A percentile compares a stretch with the other conserved stretches of the same genome.
Evolutionary conservation across 2,797 vertebrate species (phyloP).

Genomic region (Phoxinus dragarum): DNA sequence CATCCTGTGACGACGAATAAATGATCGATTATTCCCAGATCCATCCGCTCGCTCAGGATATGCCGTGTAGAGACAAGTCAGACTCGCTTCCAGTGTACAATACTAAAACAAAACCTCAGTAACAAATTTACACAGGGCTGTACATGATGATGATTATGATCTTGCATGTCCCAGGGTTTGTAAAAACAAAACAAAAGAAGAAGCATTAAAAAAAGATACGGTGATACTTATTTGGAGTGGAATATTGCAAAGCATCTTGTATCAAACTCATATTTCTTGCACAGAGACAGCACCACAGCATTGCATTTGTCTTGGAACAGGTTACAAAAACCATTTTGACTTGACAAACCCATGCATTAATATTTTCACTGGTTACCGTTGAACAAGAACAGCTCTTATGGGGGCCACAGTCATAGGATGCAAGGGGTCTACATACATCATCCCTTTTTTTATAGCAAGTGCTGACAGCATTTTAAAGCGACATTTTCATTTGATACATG

Average conservation of each 20-base stretch:
- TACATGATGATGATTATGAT: slow-evolving; percentile 69
- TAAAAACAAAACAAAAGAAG: slow-evolving; percentile 36
- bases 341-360: slow-evolving; percentile 80
- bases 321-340: slow-evolving; percentile 73
- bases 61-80: slow-evolving; percentile 71
- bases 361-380: slow-evolving; percentile 71
- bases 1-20: slow-evolving; percentile 47
- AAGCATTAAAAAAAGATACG: slow-evolving; percentile 60
- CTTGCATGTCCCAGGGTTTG: slow-evolving; percentile 33
- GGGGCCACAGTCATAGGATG: slow-evolving; percentile 70
- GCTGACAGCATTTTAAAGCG: slow-evolving; percentile 54
- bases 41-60: slow-evolving; percentile 62
- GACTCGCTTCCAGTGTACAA: slow-evolving; percentile 84
- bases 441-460: slow-evolving; percentile 68
- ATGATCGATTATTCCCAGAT: slow-evolving; percentile 3
- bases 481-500: slow-evolving; percentile 44
- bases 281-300: slow-evolving; percentile 69
- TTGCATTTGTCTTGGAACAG: slow-evolving; percentile 76
- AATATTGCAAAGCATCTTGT: slow-evolving; percentile 80
- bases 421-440: slow-evolving; percentile 64
- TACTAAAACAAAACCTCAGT: slow-evolving; percentile 79
- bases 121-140: slow-evolving; percentile 80
- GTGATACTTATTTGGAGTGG: slow-evolving; percentile 72
- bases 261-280: slow-evolving; percentile 77
- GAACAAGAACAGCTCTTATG: slow-evolving; percentile 69